Base-by-base conservation (phyloP, 23 tunicate species). In the Phallusia fumigata region DNA sequence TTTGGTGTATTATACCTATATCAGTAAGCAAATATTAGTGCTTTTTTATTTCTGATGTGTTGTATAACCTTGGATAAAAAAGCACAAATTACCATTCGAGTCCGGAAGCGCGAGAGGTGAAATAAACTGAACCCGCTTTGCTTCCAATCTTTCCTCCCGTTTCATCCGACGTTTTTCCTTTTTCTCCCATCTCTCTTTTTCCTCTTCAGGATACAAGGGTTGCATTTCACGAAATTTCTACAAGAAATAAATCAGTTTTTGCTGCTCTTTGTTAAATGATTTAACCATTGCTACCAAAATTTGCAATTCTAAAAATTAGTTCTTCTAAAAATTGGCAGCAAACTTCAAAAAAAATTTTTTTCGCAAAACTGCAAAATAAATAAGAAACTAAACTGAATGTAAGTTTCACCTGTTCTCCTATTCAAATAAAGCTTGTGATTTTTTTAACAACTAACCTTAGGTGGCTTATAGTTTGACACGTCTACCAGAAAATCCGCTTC, bases 221-320 rank as follows among this genome's bases (percentile, higher is more conserved):
- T 91, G 96, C 88, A 86, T 86, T 73, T 91, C 96, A 30, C 81
- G 65, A 53, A 91, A 91, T 83, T 74, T 91, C 96, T 91, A 74
- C 18, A 0, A 22, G 79, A 10, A 34, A 34, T 10, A 22, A 34
- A 6, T 30, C 28, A 75, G 24, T n/a, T n/a, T n/a, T n/a, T n/a
- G n/a, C n/a, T n/a, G n/a, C n/a, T n/a, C n/a, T n/a, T n/a, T n/a
- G n/a, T n/a, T n/a, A n/a, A n/a, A n/a, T n/a, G n/a, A n/a, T n/a
- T n/a, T n/a, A n/a, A n/a, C n/a, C n/a, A n/a, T n/a, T n/a, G n/a
- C n/a, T n/a, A n/a, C n/a, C n/a, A n/a, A n/a, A n/a, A n/a, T 40
- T 40, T 40, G 47, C 47, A 5, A 40, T 5, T 40, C 10, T 40
- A 40, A 40, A 40, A 40, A 40, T n/a, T n/a, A n/a, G n/a, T n/a